Percentiles rank a stretch among this genome's conserved stretches.
These are phyloP conservation scores for Pandemis heparana DNA, from an alignment of 2,888 invertebrate species.

Conservation along the genomic window DNA sequence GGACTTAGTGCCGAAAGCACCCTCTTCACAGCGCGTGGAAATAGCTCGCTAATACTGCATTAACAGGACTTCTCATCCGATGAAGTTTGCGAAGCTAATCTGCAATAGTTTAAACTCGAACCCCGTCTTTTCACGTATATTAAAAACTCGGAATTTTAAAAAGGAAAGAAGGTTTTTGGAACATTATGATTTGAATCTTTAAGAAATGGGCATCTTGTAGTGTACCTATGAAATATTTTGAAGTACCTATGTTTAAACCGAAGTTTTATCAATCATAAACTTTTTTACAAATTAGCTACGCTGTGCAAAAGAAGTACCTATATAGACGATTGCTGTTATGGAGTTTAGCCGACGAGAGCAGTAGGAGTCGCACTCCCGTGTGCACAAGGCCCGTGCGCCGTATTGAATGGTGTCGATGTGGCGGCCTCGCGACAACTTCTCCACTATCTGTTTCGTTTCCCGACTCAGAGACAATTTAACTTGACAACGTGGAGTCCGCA, in stretches of 20 bases:
- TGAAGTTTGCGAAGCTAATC: conserved; percentile 26
- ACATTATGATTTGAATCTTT: neutral
- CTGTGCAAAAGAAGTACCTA: neutral
- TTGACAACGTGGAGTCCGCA: conserved; percentile 77
- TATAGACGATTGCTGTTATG: neutral
- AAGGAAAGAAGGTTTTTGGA: neutral
- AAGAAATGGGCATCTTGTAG: neutral
- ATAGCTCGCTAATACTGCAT: conserved; percentile 18
- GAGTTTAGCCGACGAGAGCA: conserved; percentile 33
- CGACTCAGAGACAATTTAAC: conserved; percentile 83
- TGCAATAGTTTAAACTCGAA: conserved; percentile 8
- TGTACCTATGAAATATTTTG: neutral
- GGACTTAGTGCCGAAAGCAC: conserved; percentile 25
- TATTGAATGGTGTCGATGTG: conserved; percentile 80
- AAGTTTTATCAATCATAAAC: too few relatives aligned
- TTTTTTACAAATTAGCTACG: neutral
- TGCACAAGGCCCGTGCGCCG: conserved; percentile 44
- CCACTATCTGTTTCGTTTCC: conserved; percentile 82
- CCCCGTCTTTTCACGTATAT: neutral
- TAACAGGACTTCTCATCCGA: conserved; percentile 18
- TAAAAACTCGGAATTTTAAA: neutral
- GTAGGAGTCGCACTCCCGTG: conserved; percentile 40
- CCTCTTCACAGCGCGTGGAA: conserved; percentile 26
- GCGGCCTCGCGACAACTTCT: conserved; percentile 76
- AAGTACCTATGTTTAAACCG: too few relatives aligned